These are phyloP conservation scores for Siphamia tubifer DNA, from an alignment of 2,113 vertebrate species.

Conservation along the genomic window DNA sequence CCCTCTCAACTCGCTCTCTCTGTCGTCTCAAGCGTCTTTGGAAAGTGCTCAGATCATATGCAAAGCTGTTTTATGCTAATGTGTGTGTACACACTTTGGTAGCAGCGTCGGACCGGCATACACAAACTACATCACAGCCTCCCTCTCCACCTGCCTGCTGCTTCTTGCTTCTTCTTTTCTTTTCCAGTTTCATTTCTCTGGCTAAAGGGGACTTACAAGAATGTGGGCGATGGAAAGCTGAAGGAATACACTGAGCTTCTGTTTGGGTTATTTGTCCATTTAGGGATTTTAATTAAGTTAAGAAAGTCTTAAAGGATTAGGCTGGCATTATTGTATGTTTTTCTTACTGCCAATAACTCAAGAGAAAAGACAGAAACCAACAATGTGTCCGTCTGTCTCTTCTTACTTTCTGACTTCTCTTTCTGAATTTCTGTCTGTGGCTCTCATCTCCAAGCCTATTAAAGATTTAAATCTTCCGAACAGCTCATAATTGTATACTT, in stretches of 20 bases:
- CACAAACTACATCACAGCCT: slow-evolving; percentile 60
- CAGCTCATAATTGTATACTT: no score
- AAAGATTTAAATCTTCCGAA: no score
- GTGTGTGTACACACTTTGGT: slow-evolving; percentile 54
- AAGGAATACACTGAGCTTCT: not conserved
- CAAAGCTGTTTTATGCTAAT: slow-evolving; percentile 75
- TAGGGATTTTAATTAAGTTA: not conserved
- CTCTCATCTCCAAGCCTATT: no score
- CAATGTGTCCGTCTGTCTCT: not conserved
- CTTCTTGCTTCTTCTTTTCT: slow-evolving; percentile 15
- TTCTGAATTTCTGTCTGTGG: no score
- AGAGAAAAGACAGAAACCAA: not conserved
- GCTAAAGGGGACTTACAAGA: slow-evolving; percentile 1
- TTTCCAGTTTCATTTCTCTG: not conserved
- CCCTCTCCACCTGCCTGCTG: slow-evolving; percentile 42
- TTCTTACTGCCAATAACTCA: not conserved
- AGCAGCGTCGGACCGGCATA: slow-evolving; percentile 31
- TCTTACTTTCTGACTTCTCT: not conserved
- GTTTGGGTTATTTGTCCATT: not conserved
- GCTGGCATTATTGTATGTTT: not conserved
- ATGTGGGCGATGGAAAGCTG: not conserved
- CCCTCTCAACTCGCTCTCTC: slow-evolving; percentile 37
- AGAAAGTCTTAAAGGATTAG: not conserved
- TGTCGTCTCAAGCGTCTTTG: slow-evolving; percentile 34
- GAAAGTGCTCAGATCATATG: slow-evolving; percentile 66